phyloP scores from a whole-genome alignment of 2,888 invertebrate species.

The Dioctria rufipes region DNA sequence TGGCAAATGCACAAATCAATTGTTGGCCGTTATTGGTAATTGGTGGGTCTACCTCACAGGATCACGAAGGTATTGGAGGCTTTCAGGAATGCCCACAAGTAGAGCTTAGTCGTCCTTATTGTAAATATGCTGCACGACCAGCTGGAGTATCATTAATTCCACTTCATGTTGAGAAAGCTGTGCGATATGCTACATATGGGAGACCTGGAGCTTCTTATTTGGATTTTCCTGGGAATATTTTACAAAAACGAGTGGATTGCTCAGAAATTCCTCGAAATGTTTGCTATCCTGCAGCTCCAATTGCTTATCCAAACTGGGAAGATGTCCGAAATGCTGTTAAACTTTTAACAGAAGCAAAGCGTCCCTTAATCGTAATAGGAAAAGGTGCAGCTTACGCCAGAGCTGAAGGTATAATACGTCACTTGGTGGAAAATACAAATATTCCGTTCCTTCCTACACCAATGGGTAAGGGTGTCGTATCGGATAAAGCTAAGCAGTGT shows the following conservation, averaged over 20 bases:
- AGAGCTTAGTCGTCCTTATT: constrained; percentile 88
- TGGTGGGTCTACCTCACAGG: constrained; percentile 91
- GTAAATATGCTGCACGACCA: constrained; percentile 93
- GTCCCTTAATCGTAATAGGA: constrained; percentile 92
- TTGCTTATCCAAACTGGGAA: constrained; percentile 81
- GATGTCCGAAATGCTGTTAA: constrained; percentile 81
- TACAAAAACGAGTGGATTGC: constrained; percentile 72
- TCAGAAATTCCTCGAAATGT: constrained; percentile 68
- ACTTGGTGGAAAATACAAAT: constrained; percentile 80
- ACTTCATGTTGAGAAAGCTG: constrained; percentile 92
- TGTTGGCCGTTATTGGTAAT: constrained; percentile 96
- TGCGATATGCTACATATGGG: constrained; percentile 86
- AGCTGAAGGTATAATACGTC: constrained; percentile 81
- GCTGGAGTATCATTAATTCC: constrained; percentile 87
- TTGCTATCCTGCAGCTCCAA: constrained; percentile 73
- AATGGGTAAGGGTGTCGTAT: constrained; percentile 91
- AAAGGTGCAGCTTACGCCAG: constrained; percentile 90
- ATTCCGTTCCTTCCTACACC: constrained; percentile 95
- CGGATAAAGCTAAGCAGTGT: constrained; percentile 79
- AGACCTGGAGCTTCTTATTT: constrained; percentile 92
- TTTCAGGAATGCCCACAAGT: constrained; percentile 96
- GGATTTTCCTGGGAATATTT: constrained; percentile 91
- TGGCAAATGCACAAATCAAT: constrained; percentile 97
- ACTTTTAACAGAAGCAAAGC: constrained; percentile 79
- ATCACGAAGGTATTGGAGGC: constrained; percentile 95